phyloP scores from a whole-genome alignment of 2,113 vertebrate species.

The Rhinolophus ferrumequinum region DNA sequence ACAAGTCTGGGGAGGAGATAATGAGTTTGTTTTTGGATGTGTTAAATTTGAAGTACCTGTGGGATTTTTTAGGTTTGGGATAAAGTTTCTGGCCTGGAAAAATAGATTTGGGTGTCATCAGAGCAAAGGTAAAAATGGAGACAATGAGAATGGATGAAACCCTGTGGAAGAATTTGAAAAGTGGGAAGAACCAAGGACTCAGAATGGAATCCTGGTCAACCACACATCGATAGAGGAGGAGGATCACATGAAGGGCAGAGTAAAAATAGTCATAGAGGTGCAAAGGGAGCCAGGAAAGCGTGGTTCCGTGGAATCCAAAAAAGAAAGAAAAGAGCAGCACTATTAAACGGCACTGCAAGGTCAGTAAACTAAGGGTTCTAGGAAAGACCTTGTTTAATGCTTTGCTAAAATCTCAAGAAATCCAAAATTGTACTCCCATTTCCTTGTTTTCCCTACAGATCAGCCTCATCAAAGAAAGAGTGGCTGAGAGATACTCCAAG shows the following conservation, averaged over 20 bases:
- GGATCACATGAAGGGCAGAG: not conserved
- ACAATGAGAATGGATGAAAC: not conserved
- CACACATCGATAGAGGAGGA: not conserved
- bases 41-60: not conserved
- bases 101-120: not conserved
- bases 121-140: conserved; percentile 10
- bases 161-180: conserved; percentile 1
- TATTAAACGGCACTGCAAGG: conserved; percentile 22
- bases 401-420: conserved; percentile 37
- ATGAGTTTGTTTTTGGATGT: conserved; percentile 14
- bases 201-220: not conserved
- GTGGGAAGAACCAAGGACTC: not conserved
- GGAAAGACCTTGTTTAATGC: conserved; percentile 31
- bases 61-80: conserved; percentile 24
- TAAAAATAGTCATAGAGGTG: conserved; percentile 23
- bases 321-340: conserved; percentile 9
- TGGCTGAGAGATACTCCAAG: conserved; percentile 13
- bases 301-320: conserved; percentile 25
- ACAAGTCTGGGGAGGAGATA: not conserved
- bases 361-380: conserved; percentile 40
- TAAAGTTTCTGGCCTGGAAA: not conserved
- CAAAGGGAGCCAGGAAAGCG: conserved; percentile 26
- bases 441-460: conserved; percentile 14
- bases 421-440: not conserved
- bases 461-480: conserved; percentile 14